Conservation (phyloP, 1,140 invertebrate species). For the Drosophila lini region DNA sequence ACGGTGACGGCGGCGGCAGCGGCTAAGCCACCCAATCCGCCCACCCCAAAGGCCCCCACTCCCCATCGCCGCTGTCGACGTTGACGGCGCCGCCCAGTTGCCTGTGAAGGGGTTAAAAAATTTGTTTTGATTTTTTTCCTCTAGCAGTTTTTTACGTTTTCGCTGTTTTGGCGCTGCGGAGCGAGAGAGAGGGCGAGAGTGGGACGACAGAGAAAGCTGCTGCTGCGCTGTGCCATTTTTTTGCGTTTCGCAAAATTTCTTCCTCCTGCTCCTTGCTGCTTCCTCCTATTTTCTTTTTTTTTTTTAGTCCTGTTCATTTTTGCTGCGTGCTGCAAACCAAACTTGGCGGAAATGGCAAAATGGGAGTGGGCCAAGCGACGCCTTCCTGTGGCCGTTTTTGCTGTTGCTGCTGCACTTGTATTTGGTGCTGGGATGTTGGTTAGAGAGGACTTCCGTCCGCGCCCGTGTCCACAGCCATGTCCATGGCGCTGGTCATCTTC, state of each 20-base stretch:
- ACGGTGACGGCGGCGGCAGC: slow-evolving; percentile 29
- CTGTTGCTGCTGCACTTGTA: slow-evolving; percentile 29
- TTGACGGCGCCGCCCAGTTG: slow-evolving; percentile 35
- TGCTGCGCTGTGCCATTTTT: slow-evolving; percentile 69
- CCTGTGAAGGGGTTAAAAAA: slow-evolving; percentile 77
- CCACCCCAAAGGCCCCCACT: slow-evolving; percentile 4
- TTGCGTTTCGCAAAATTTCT: slow-evolving; percentile 62
- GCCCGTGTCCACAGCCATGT: slow-evolving; percentile 60
- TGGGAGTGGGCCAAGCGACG: slow-evolving; percentile 57
- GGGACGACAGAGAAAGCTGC: slow-evolving; percentile 42
- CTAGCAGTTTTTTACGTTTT: slow-evolving; percentile 45
- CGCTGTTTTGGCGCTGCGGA: slow-evolving; percentile 55
- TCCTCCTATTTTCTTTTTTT: neutral
- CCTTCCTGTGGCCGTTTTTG: slow-evolving; percentile 49
- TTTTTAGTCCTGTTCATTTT: slow-evolving; percentile 65
- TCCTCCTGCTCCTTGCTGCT: slow-evolving; percentile 20
- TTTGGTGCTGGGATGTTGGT: slow-evolving; percentile 62
- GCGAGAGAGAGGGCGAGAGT: neutral
- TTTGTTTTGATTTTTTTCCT: slow-evolving; percentile 78
- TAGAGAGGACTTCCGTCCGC: slow-evolving; percentile 76
- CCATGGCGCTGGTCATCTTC: slow-evolving; percentile 73
- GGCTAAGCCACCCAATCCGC: slow-evolving; percentile 54
- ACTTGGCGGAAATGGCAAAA: slow-evolving; percentile 44
- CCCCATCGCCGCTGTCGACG: slow-evolving; percentile 15
- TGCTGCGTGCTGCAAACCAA: slow-evolving; percentile 71